Percentiles rank a stretch among this genome's conserved stretches.
Conservation (phyloP, 2,113 vertebrate species). For the Dolichallabes microphthalmus region DNA sequence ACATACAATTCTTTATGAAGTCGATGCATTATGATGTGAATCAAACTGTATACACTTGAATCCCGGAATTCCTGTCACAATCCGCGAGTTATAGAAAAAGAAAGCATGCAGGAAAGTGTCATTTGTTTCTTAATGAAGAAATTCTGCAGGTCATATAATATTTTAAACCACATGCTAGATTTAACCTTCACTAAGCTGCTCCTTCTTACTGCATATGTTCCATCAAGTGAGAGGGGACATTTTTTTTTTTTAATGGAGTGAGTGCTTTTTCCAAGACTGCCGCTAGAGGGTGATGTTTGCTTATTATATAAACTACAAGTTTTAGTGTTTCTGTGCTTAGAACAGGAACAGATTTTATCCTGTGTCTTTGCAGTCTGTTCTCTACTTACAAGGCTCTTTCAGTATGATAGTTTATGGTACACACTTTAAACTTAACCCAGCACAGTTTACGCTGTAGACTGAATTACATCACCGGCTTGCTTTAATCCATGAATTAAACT, state of each 20-base stretch:
- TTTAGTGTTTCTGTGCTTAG: background rate
- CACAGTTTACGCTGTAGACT: background rate
- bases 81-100: background rate
- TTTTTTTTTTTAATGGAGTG: no score
- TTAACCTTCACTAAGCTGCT: background rate
- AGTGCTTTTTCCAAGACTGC: background rate
- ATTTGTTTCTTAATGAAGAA: background rate
- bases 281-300: conserved; percentile 19
- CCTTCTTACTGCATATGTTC: background rate
- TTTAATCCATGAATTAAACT: background rate
- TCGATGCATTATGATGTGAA: background rate
- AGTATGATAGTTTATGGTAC: background rate
- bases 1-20: conserved; percentile 14
- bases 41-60: background rate
- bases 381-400: background rate
- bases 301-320: background rate
- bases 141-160: conserved; percentile 8
- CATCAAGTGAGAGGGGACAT: no score
- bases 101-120: background rate
- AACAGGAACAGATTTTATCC: background rate
- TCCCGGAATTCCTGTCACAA: background rate
- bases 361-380: background rate
- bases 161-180: background rate
- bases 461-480: no score
- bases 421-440: background rate